Evolutionary conservation across 2,113 vertebrate species (phyloP).

Genomic region (Peucedramus taeniatus): DNA sequence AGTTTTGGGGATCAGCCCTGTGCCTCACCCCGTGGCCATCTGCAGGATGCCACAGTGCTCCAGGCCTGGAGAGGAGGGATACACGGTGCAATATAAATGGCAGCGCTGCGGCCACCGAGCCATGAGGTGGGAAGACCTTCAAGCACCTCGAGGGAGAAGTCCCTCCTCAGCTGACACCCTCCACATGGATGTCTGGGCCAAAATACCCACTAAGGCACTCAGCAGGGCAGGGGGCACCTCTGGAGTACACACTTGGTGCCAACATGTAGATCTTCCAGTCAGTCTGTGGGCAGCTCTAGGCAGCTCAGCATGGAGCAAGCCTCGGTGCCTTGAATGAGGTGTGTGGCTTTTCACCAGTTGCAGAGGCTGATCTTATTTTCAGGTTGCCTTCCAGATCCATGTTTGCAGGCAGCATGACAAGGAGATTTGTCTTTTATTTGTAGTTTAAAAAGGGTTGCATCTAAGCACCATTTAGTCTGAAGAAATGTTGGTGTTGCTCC

Average conservation of each 20-base stretch:
- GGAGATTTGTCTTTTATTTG: neutral
- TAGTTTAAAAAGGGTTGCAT: neutral
- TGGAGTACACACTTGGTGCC: neutral
- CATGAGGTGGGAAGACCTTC: neutral
- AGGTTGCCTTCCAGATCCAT: neutral
- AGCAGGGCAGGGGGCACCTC: neutral
- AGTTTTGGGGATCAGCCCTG: neutral
- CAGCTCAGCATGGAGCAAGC: neutral
- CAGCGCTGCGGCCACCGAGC: rapidly evolving
- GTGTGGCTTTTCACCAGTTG: neutral
- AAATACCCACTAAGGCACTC: neutral
- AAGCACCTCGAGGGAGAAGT: neutral
- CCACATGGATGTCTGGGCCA: neutral
- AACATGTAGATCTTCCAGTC: rapidly evolving
- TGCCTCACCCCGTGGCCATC: neutral
- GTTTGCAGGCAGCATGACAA: neutral
- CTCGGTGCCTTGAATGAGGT: rapidly evolving
- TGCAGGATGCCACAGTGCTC: neutral
- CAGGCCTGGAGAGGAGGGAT: neutral
- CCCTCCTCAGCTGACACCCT: neutral
- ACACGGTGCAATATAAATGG: rapidly evolving
- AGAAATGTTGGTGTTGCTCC: neutral
- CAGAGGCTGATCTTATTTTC: neutral
- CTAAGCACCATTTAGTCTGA: neutral
- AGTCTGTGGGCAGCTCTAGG: neutral